phyloP scores from a whole-genome alignment of 1,140 invertebrate genomes.

The Listronotus bonariensis region DNA sequence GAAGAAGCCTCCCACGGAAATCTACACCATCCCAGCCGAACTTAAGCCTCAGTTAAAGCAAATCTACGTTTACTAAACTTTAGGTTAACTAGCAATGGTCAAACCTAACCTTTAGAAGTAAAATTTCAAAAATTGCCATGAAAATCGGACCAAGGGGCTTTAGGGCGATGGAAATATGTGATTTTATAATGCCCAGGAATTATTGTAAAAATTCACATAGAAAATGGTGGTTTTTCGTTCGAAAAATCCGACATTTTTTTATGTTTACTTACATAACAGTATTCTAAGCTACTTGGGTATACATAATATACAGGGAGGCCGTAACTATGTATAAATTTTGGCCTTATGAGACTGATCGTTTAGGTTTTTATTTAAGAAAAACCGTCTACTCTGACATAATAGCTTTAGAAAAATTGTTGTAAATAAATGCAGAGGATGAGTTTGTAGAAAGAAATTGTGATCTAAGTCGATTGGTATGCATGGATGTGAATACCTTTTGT shows the following conservation, averaged over 20 bases:
- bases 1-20: conserved; percentile 76
- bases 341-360: conserved; percentile 25
- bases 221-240: too few species aligned
- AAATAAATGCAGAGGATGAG: background rate
- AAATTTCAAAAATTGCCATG: background rate
- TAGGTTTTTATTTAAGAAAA: conserved; percentile 12
- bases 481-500: background rate
- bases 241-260: too few species aligned
- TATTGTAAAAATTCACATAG: too few species aligned
- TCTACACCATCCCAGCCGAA: conserved; percentile 83
- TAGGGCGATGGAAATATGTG: too few species aligned
- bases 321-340: background rate
- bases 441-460: conserved; percentile 2
- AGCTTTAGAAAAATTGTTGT: conserved; percentile 11
- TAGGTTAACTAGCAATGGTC: background rate
- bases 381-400: conserved; percentile 16
- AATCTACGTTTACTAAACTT: conserved; percentile 79
- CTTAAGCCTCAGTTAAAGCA: conserved; percentile 84
- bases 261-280: background rate
- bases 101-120: background rate
- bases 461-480: background rate
- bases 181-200: too few species aligned
- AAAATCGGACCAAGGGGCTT: background rate
- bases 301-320: background rate
- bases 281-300: background rate